phyloP scores from a whole-genome alignment of 2,797 vertebrate genomes.

The Sarcoramphus papa region DNA sequence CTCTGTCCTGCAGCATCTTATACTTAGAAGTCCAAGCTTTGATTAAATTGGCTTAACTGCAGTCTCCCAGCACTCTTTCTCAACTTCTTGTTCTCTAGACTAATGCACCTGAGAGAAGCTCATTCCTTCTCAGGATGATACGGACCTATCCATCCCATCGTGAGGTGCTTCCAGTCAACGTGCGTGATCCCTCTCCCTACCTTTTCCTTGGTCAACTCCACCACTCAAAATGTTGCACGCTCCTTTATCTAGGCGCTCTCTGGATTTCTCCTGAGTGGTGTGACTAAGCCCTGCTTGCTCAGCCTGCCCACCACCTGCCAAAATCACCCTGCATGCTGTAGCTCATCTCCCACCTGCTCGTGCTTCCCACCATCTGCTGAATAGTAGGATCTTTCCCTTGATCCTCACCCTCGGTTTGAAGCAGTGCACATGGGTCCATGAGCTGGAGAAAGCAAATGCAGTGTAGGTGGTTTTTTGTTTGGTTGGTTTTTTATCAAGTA shows the following conservation, averaged over 20 bases:
- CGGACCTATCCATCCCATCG: rapidly evolving
- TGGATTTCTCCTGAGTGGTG: background rate
- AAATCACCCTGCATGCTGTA: background rate
- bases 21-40: background rate
- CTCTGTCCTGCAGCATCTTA: background rate
- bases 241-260: background rate
- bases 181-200: background rate
- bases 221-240: background rate
- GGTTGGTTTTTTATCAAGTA: background rate
- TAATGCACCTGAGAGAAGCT: background rate
- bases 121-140: background rate
- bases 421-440: rapidly evolving
- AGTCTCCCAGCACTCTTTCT: background rate
- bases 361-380: background rate
- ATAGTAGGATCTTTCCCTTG: background rate
- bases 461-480: background rate
- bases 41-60: background rate
- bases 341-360: background rate
- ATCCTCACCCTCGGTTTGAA: background rate
- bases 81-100: background rate
- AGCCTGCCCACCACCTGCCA: background rate
- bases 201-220: background rate
- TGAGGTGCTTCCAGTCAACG: background rate
- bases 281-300: background rate
- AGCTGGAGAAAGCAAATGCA: background rate